These are phyloP conservation scores for Silurus lanzhouensis DNA, from an alignment of 2,797 vertebrate species.

Conservation along the genomic window DNA sequence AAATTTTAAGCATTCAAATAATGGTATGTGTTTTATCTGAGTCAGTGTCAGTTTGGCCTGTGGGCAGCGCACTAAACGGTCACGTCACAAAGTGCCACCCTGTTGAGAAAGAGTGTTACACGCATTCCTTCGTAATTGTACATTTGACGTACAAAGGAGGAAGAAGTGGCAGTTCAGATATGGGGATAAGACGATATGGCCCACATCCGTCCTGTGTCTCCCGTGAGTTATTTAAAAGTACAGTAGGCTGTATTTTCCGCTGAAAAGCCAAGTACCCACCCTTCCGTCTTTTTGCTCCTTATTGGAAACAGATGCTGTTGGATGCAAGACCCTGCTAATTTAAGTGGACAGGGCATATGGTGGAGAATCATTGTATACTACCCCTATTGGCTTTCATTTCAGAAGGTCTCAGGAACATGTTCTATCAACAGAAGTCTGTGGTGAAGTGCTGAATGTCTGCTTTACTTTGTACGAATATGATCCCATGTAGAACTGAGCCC, in stretches of 20 bases:
- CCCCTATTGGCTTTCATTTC: slow-evolving; percentile 82
- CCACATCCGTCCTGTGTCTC: slow-evolving; percentile 77
- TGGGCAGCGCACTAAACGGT: slow-evolving; percentile 13
- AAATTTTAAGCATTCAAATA: slow-evolving; percentile 16
- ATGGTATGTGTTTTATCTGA: slow-evolving; percentile 9
- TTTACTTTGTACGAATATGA: slow-evolving; percentile 40
- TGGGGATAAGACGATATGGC: slow-evolving; percentile 74
- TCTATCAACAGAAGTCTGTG: slow-evolving; percentile 64
- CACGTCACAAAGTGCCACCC: slow-evolving; percentile 25
- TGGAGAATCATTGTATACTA: slow-evolving; percentile 77
- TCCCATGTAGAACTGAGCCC: slow-evolving; percentile 28
- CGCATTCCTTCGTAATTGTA: slow-evolving; percentile 81
- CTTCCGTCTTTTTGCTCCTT: slow-evolving; percentile 79
- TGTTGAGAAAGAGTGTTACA: slow-evolving; percentile 70
- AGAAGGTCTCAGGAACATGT: slow-evolving; percentile 73
- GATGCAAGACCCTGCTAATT: slow-evolving; percentile 82
- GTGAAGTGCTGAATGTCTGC: slow-evolving; percentile 47
- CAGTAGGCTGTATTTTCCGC: slow-evolving; percentile 85
- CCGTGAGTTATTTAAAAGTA: slow-evolving; percentile 84
- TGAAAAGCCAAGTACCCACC: slow-evolving; percentile 81
- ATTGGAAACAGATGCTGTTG: slow-evolving; percentile 85
- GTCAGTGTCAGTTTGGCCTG: slow-evolving; percentile 11
- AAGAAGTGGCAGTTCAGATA: slow-evolving; percentile 77
- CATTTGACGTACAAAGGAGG: slow-evolving; percentile 78
- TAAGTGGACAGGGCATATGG: slow-evolving; percentile 83